phyloP scores from a whole-genome alignment of 1,140 invertebrate genomes.

The Diachasma alloeum region DNA sequence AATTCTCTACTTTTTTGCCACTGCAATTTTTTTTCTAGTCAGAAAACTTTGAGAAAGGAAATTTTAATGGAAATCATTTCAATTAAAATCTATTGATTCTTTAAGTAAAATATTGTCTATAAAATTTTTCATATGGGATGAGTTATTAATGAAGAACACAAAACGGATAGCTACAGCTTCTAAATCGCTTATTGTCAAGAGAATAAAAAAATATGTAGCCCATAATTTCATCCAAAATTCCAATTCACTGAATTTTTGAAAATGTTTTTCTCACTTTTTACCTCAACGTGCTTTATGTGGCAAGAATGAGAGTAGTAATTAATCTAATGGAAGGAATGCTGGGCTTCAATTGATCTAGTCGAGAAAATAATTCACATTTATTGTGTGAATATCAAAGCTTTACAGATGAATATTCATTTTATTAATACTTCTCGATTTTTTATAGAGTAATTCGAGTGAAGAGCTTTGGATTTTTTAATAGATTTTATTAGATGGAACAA shows the following conservation, averaged over 20 bases:
- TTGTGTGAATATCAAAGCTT: not conserved
- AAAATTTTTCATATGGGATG: no score
- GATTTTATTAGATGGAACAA: not conserved
- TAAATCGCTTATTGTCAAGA: no score
- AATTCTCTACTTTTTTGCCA: no score
- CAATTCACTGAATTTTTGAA: not conserved
- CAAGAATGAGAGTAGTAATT: not conserved
- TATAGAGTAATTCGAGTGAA: not conserved
- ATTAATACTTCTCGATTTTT: not conserved
- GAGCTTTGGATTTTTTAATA: not conserved
- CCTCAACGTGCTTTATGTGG: not conserved
- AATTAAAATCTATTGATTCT: no score
- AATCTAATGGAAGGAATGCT: not conserved
- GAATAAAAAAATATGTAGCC: no score
- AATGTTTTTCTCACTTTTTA: not conserved
- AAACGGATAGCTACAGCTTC: no score
- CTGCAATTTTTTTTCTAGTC: no score
- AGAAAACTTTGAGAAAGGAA: no score
- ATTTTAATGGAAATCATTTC: no score
- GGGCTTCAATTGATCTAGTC: constrained; percentile 1
- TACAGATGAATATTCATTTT: not conserved
- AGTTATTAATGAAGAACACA: no score
- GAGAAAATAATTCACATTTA: not conserved
- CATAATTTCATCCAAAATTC: not conserved
- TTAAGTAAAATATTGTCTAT: no score